phyloP scores from a whole-genome alignment of 2,888 invertebrate species.

The Malthinus seriepunctatus region DNA sequence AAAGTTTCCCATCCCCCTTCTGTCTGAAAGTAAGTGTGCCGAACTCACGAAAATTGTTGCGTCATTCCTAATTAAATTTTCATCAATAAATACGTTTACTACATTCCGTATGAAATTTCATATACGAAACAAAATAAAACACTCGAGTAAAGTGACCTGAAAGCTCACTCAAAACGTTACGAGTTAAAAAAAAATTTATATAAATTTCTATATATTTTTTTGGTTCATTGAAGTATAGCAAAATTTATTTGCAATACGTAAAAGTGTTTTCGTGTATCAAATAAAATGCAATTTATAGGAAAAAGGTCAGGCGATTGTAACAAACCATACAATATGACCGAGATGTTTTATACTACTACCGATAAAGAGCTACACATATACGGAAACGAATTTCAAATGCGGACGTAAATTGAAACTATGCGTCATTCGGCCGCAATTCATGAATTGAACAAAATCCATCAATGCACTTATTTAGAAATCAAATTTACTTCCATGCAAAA shows the following conservation, averaged over 20 bases:
- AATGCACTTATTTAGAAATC: slow-evolving; percentile 19
- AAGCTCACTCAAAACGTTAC: too few relatives aligned
- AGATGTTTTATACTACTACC: slow-evolving; percentile 31
- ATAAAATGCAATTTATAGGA: slow-evolving; percentile 2
- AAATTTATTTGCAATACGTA: neutral
- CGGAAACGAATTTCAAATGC: slow-evolving; percentile 40
- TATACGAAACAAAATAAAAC: too few relatives aligned
- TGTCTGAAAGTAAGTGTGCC: too few relatives aligned
- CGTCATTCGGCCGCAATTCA: slow-evolving; percentile 34
- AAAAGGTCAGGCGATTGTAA: slow-evolving; percentile 2
- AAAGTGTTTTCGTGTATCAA: slow-evolving; percentile 5
- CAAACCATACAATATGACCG: slow-evolving; percentile 4
- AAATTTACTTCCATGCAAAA: slow-evolving; percentile 3
- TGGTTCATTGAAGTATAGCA: too few relatives aligned
- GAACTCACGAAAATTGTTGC: too few relatives aligned
- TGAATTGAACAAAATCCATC: slow-evolving; percentile 17
- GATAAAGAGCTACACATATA: slow-evolving; percentile 32
- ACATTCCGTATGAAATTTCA: too few relatives aligned
- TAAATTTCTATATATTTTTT: too few relatives aligned
- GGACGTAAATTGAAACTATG: slow-evolving; percentile 38
- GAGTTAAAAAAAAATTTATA: too few relatives aligned
- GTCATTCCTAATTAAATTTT: too few relatives aligned
- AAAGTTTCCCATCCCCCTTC: too few relatives aligned
- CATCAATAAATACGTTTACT: too few relatives aligned
- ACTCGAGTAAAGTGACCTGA: too few relatives aligned